phyloP scores from a whole-genome alignment of 2,797 vertebrate species.

The Myotis pilosus region DNA sequence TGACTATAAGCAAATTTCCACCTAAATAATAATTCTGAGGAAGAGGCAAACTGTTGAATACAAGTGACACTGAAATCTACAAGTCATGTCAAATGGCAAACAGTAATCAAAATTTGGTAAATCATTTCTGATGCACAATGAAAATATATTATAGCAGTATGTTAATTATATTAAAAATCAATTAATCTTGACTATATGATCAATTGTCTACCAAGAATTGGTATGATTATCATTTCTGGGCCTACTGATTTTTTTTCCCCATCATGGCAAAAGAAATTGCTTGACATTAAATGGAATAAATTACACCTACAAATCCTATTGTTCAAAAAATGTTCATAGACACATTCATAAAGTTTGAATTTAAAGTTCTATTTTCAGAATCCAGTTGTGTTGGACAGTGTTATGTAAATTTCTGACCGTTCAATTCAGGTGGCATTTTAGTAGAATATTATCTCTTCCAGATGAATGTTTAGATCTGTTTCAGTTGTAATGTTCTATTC shows the following conservation, averaged over 20 bases:
- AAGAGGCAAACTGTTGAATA: conserved; percentile 12
- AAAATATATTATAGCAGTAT: conserved; percentile 54
- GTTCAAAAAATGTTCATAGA: conserved; percentile 44
- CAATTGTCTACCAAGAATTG: conserved; percentile 50
- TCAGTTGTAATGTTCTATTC: not conserved
- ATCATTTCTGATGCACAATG: conserved; percentile 60
- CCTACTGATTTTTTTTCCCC: conserved; percentile 41
- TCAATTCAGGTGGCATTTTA: not conserved
- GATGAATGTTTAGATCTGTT: not conserved
- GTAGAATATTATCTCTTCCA: not conserved
- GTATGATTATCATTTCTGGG: conserved; percentile 55
- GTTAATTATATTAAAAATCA: conserved; percentile 59
- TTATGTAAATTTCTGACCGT: conserved; percentile 6
- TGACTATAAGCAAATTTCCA: conserved; percentile 1
- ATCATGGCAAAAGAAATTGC: conserved; percentile 66
- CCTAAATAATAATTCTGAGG: conserved; percentile 2
- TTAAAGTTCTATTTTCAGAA: conserved; percentile 59
- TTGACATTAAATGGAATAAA: conserved; percentile 45
- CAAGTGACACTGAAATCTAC: conserved; percentile 34
- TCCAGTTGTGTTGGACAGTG: conserved; percentile 15
- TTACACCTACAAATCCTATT: conserved; percentile 35
- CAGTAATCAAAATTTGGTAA: conserved; percentile 47
- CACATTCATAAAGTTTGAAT: conserved; percentile 42
- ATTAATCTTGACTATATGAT: conserved; percentile 42
- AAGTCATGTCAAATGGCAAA: conserved; percentile 38